phyloP scores from a whole-genome alignment of 2,888 invertebrate genomes.

The Acheta domesticus region DNA sequence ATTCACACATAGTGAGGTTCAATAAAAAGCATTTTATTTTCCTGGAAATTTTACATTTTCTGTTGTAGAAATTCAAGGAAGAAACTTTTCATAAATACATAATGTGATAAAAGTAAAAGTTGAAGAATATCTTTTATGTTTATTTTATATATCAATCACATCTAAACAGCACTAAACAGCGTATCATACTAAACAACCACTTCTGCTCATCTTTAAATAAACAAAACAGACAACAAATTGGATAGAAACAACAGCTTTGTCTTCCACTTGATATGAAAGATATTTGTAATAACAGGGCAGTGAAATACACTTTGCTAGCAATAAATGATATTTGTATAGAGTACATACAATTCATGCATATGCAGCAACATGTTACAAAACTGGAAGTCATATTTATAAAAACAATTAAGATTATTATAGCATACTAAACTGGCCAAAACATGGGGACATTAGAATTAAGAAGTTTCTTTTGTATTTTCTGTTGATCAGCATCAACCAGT shows the following conservation, averaged over 20 bases:
- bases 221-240: slow-evolving; percentile 9
- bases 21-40: slow-evolving; percentile 10
- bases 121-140: background rate
- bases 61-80: background rate
- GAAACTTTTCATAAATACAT: background rate
- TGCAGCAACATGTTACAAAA: background rate
- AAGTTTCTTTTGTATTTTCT: background rate
- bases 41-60: slow-evolving; percentile 6
- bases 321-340: background rate
- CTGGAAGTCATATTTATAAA: background rate
- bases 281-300: slow-evolving; percentile 11
- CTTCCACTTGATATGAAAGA: background rate
- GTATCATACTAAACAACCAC: background rate
- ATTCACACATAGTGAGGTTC: background rate
- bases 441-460: background rate
- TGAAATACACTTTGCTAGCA: slow-evolving; percentile 2
- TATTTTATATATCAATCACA: slow-evolving; percentile 18
- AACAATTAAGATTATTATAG: background rate
- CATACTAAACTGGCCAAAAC: background rate
- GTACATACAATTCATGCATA: background rate
- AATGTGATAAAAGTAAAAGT: slow-evolving; percentile 3
- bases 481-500: background rate
- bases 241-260: background rate
- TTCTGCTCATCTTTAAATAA: background rate
- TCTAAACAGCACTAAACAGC: background rate